Evolutionary conservation across 2,113 vertebrate genomes (phyloP), one percentile per base, ranked within the genome.

Genomic region (Heteronetta atricapilla): DNA sequence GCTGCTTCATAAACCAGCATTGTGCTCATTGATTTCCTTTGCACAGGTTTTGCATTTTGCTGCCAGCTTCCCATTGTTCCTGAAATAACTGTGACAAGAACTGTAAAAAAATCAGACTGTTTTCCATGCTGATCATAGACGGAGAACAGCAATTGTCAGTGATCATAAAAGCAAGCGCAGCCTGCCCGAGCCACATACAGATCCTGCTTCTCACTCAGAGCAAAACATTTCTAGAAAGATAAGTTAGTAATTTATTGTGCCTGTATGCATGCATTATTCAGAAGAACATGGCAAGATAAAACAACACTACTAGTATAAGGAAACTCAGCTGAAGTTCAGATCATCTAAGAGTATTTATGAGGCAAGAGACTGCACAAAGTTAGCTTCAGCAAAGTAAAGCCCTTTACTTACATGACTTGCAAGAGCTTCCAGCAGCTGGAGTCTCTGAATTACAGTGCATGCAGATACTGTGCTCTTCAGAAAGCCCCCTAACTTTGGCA

Each of bases 351-450:
- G 36, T 26, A 74, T 92, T 93, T 76, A 79, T 29, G 69, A 96
- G 48, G 34, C 72, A 89, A 95, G 79, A 95, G 76, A 83, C 76
- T 31, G 79, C 64, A 96, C n/a, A 55, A 62, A 62, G 60, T 86
- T 89, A 55, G 34, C 63, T 80, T 88, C 64, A 38, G 18, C 5
- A 4, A 86, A 87, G 66, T 59, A 63, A 84, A 96, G 33, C 66
- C 66, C 91, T 95, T 93, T 98, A 97, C 97, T 98, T 97, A 98
- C 97, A 78, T 80, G 63, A 59, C 60, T 97, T 36, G 70, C 88
- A 92, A 95, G 91, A 90, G 69, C 70, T 97, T 93, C 76, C 83
- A 89, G 94, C 98, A 97, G 96, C 97, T 96, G 97, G 87, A 93
- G 73, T 42, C 90, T 96, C 86, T 83, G 97, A 94, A 91, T 90